A percentile compares a stretch with the other conserved stretches of the same genome.
Conservation (phyloP, 1,140 invertebrate species). For the Drosophila elegans region DNA sequence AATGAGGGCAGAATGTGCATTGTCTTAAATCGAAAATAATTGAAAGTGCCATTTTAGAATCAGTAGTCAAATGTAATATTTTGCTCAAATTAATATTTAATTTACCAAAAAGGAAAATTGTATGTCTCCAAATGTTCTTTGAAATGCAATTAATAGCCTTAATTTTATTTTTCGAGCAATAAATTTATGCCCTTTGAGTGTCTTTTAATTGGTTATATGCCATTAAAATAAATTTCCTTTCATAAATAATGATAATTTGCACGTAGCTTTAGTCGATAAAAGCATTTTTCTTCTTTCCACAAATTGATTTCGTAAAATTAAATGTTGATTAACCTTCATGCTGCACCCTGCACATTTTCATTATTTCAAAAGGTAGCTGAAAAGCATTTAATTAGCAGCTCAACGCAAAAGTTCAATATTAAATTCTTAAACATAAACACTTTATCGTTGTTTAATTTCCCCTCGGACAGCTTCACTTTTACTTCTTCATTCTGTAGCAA, state of each 20-base stretch:
- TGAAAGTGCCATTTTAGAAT: neutral
- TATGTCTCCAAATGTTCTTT: neutral
- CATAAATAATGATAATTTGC: neutral
- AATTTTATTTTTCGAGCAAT: neutral
- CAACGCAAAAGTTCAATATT: neutral
- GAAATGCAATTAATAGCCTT: neutral
- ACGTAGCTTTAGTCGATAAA: neutral
- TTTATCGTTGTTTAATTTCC: constrained; percentile 20
- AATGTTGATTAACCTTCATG: constrained; percentile 2
- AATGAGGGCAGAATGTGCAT: neutral
- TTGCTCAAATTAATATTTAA: too few species aligned
- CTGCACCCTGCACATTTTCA: neutral
- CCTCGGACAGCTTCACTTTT: constrained; percentile 2
- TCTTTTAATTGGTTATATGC: neutral
- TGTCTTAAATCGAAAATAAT: neutral
- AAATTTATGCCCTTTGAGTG: constrained; percentile 2
- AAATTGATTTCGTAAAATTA: constrained; percentile 2
- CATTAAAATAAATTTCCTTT: neutral
- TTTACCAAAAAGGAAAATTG: neutral
- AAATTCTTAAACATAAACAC: constrained; percentile 15
- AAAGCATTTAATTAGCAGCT: neutral
- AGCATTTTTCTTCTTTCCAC: neutral
- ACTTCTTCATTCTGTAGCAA: neutral
- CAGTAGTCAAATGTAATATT: too few species aligned
- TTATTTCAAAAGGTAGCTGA: constrained; percentile 1